These are phyloP conservation scores for Lepeophtheirus salmonis DNA, from an alignment of 1,140 invertebrate genomes.

Conservation along the genomic window DNA sequence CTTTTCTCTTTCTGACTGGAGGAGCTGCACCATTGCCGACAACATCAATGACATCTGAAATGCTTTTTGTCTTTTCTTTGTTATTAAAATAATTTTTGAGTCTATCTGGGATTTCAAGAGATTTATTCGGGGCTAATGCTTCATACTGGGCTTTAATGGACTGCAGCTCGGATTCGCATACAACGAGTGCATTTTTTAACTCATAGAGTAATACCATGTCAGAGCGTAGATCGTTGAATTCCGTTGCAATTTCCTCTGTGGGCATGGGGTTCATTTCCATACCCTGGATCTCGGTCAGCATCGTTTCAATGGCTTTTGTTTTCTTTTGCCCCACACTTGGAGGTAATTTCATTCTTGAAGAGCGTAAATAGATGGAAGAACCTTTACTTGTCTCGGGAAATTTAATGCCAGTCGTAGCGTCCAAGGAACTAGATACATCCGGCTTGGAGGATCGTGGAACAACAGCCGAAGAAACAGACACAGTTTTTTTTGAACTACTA, in stretches of 20 bases:
- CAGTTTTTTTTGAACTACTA: background rate
- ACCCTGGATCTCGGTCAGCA: conserved; percentile 57
- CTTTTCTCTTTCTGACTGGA: conserved; percentile 33
- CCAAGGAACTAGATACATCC: conserved; percentile 36
- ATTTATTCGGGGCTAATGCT: conserved; percentile 42
- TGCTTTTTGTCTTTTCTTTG: conserved; percentile 22
- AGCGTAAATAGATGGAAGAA: conserved; percentile 53
- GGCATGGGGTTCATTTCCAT: conserved; percentile 74
- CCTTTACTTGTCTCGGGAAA: conserved; percentile 58
- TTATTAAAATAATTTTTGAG: conserved; percentile 4
- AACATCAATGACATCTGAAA: conserved; percentile 30
- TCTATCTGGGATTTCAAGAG: conserved; percentile 23
- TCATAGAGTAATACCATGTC: conserved; percentile 90
- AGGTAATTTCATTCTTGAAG: conserved; percentile 85
- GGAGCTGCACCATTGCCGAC: conserved; percentile 23
- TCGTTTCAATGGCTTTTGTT: conserved; percentile 82
- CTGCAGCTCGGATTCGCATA: conserved; percentile 86
- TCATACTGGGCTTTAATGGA: conserved; percentile 83
- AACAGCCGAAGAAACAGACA: too few relatives aligned
- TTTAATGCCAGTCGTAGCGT: conserved; percentile 73
- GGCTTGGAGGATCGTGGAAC: background rate
- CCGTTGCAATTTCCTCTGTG: conserved; percentile 73
- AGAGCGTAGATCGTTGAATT: conserved; percentile 89
- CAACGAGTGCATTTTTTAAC: conserved; percentile 65
- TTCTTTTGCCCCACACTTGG: conserved; percentile 87